Evolutionary conservation across 2,113 vertebrate species (phyloP).

Genomic region (Oryzias melastigma): DNA sequence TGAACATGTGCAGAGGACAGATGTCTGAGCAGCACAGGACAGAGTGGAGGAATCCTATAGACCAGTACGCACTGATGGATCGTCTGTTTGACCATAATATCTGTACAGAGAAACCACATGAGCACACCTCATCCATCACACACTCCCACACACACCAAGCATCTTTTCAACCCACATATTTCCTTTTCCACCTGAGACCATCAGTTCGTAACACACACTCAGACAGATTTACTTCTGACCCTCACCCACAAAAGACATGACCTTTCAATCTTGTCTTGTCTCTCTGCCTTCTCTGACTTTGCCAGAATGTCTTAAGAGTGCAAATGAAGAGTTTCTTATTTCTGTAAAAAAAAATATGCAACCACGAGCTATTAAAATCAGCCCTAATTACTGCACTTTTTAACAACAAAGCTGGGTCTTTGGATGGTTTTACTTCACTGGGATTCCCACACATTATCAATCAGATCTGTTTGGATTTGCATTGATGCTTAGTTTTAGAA

Average conservation of each 20-base stretch:
- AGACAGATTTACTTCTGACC: slow-evolving; percentile 54
- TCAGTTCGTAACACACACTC: slow-evolving; percentile 25
- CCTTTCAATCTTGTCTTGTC: slow-evolving; percentile 61
- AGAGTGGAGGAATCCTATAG: slow-evolving; percentile 58
- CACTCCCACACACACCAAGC: slow-evolving; percentile 22
- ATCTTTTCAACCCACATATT: slow-evolving; percentile 57
- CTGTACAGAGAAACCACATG: slow-evolving; percentile 68
- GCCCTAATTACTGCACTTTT: slow-evolving; percentile 24
- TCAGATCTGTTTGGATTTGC: too few relatives aligned
- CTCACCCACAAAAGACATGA: slow-evolving; percentile 59
- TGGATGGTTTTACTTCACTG: not conserved
- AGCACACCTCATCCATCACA: slow-evolving; percentile 66
- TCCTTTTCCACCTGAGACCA: slow-evolving; percentile 68
- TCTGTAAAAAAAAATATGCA: slow-evolving; percentile 18
- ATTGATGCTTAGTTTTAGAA: too few relatives aligned
- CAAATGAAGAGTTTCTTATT: slow-evolving; percentile 19
- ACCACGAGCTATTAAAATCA: slow-evolving; percentile 57
- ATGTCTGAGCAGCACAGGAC: slow-evolving; percentile 8
- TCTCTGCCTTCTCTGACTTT: slow-evolving; percentile 22
- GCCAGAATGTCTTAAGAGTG: slow-evolving; percentile 39
- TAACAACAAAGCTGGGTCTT: slow-evolving; percentile 1
- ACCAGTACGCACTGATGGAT: slow-evolving; percentile 63
- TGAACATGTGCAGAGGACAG: too few relatives aligned
- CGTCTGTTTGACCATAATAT: slow-evolving; percentile 67
- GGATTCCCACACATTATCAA: too few relatives aligned